Evolutionary conservation across 2,888 invertebrate genomes (phyloP), one percentile per base, ranked within the genome.

Genomic region (Physocephala rufipes): DNA sequence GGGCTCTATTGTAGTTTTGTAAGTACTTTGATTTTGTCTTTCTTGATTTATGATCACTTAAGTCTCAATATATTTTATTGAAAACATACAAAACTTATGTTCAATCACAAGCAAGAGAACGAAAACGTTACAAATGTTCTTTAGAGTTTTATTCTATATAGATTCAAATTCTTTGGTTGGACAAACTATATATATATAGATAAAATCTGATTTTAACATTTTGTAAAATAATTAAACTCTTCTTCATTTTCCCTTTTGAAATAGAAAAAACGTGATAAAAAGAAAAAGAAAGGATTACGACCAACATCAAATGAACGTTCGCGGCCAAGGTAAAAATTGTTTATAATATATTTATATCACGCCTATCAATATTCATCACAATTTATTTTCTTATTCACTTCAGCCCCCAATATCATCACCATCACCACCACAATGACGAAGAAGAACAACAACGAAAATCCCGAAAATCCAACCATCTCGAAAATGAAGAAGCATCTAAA

Each of bases 261-360:
- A 85, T 87, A 90, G 89, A 90, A 89, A 86, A 90, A 89, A 84
- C 87, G 88, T 75, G 81, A 82, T 69, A 89, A 89, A 85, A 89
- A 89, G 86, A 89, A 88, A 81, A 87, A 87, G 87, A 90, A 88
- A 84, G 87, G 87, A 36, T 4, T 36, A 75, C 80, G 82, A 66
- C 87, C 87, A 74, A 87, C 88, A 70, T 86, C 87, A 55, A 87
- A 88, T 80, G 88, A 89, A 28, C 86, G 88, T 77, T 88, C 89
- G n/a, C n/a, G n/a, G n/a, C n/a, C n/a, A 75, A 89, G 88, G 90
- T 90, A 82, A 81, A 36, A 36, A 21, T 7, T 49, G 12, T 53
- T 53, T 53, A 51, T 51, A 4, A 9, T 4, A 5, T 16, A 1
- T 4, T 55, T 26, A 55, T 5, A 55, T 21, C 13, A 21, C 12